Conservation (phyloP, 2,797 vertebrate genomes). For the Synaphobranchus kaupii region DNA sequence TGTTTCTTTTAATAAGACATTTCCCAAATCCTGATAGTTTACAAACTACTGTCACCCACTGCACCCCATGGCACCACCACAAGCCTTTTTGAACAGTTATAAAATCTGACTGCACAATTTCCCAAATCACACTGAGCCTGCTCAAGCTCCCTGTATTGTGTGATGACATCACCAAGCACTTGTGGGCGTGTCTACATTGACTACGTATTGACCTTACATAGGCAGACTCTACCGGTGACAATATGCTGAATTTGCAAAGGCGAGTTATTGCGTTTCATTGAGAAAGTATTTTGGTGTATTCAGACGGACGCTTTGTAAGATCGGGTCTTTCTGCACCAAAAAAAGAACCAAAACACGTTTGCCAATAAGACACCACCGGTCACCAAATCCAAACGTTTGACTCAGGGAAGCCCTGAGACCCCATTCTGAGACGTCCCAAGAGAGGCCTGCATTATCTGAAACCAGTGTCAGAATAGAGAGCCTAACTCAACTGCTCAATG, state of each 20-base stretch:
- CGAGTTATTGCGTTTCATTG: background rate
- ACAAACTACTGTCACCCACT: background rate
- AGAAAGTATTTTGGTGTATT: background rate
- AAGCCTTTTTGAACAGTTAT: background rate
- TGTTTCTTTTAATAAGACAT: too few species aligned
- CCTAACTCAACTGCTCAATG: slow-evolving; percentile 23
- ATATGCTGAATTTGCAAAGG: background rate
- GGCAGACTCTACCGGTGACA: background rate
- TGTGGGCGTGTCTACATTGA: background rate
- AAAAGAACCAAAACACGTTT: background rate
- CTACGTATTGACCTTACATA: background rate
- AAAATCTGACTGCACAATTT: background rate
- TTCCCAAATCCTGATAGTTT: background rate
- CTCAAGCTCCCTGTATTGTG: too few species aligned
- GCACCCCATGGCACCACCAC: background rate
- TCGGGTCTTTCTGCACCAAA: background rate
- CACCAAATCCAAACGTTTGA: background rate
- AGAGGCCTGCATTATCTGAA: slow-evolving; percentile 12
- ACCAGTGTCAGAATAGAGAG: slow-evolving; percentile 45
- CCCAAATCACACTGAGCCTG: background rate
- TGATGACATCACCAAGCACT: background rate
- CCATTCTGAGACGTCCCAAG: background rate
- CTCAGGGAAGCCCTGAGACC: slow-evolving; percentile 1
- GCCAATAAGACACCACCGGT: background rate
- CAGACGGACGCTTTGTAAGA: background rate